These are phyloP conservation scores for Phoebastria nigripes DNA, from an alignment of 2,797 vertebrate genomes.

Conservation along the genomic window DNA sequence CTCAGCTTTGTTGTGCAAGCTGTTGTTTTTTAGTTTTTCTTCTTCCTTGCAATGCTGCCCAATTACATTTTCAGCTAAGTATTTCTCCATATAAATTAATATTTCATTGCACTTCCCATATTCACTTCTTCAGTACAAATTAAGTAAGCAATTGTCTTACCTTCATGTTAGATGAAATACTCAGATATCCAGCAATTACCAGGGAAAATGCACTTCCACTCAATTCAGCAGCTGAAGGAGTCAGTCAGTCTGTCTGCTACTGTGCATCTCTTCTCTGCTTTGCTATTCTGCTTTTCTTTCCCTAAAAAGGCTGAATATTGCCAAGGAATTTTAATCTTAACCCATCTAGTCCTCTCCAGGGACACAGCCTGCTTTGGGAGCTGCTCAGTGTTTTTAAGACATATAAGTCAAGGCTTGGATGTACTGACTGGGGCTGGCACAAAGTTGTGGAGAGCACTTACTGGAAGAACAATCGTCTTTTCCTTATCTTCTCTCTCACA, in stretches of 20 bases:
- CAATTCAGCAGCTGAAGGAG: conserved; percentile 13
- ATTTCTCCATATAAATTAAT: not conserved
- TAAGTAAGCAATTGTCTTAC: conserved; percentile 62
- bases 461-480: not conserved
- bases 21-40: not conserved
- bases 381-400: conserved; percentile 25
- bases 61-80: not conserved
- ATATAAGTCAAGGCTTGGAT: conserved; percentile 39
- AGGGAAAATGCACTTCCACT: not conserved
- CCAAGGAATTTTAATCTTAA: conserved; percentile 42
- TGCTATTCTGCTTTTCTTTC: conserved; percentile 6
- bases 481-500: not conserved
- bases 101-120: conserved; percentile 10
- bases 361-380: conserved; percentile 8
- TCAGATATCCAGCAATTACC: conserved; percentile 19
- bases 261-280: not conserved
- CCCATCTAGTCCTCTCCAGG: conserved; percentile 15
- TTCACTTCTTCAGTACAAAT: conserved; percentile 16
- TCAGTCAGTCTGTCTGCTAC: conserved; percentile 21
- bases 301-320: conserved; percentile 9
- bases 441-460: not conserved
- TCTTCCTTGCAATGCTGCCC: not conserved
- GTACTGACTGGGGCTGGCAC: not conserved
- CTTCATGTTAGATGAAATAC: conserved; percentile 67
- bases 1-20: not conserved